Evolutionary conservation across 2,888 invertebrate genomes (phyloP).

Genomic region (Patella caerulea): DNA sequence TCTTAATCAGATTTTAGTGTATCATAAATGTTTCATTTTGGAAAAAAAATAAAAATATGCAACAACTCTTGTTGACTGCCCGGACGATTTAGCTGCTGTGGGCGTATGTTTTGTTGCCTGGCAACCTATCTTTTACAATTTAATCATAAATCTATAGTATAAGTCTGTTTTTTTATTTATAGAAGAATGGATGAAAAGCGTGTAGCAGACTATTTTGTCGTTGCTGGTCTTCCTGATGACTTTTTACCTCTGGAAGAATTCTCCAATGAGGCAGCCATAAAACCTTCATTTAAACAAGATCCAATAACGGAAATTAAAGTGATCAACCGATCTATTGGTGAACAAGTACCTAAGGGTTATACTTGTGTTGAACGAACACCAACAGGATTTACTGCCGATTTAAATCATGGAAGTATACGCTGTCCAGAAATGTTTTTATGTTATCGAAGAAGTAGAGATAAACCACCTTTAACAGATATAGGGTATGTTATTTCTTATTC

Average conservation of each 20-base stretch:
- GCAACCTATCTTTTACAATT: no score
- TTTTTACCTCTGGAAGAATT: conserved; percentile 84
- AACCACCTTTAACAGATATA: conserved; percentile 96
- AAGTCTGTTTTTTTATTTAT: not conserved
- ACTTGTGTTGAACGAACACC: conserved; percentile 72
- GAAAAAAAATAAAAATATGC: no score
- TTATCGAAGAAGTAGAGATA: conserved; percentile 91
- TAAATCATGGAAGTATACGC: conserved; percentile 96
- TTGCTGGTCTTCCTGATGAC: conserved; percentile 91
- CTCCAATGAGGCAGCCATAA: conserved; percentile 82
- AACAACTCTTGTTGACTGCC: no score
- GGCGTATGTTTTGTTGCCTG: no score
- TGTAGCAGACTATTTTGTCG: conserved; percentile 98
- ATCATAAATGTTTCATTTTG: no score
- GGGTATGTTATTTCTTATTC: conserved; percentile 77
- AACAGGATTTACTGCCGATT: conserved; percentile 86
- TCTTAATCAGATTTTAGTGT: no score
- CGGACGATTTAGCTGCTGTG: no score
- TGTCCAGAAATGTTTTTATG: conserved; percentile 95
- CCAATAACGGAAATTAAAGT: conserved; percentile 97
- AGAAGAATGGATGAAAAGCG: conserved; percentile 67
- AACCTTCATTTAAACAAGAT: conserved; percentile 79
- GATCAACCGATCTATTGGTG: conserved; percentile 90
- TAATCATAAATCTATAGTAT: not conserved
- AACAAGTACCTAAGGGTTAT: conserved; percentile 74